phyloP scores from a whole-genome alignment of 2,797 vertebrate genomes.

The Argentina silus region DNA sequence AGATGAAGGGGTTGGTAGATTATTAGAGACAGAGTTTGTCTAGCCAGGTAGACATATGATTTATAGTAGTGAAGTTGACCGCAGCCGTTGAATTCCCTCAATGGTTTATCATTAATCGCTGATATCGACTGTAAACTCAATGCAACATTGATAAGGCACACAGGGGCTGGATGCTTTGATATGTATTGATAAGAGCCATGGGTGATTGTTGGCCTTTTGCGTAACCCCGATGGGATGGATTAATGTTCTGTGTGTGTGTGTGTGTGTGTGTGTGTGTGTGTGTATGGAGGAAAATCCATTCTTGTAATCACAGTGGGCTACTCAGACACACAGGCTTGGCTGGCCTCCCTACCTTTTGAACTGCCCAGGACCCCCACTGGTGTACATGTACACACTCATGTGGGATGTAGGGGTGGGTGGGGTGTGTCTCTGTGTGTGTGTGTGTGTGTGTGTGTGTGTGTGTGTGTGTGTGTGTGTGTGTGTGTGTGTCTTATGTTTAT shows the following conservation, averaged over 20 bases:
- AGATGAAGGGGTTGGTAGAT: no score
- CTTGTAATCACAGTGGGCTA: conserved; percentile 3
- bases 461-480: not conserved
- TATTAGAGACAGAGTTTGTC: not conserved
- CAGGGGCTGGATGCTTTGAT: conserved; percentile 9
- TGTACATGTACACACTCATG: not conserved
- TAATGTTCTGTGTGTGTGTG: not conserved
- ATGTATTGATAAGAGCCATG: conserved; percentile 8
- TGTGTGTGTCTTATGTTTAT: not conserved
- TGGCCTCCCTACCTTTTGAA: not conserved
- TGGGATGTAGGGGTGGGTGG: not conserved
- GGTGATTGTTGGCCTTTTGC: not conserved
- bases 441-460: not conserved
- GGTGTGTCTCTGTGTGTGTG: not conserved
- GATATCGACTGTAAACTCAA: not conserved
- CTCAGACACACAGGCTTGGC: not conserved
- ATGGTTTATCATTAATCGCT: not conserved
- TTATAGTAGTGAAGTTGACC: not conserved
- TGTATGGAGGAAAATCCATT: not conserved
- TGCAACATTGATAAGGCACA: not conserved
- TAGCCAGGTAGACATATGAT: not conserved
- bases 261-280: not conserved
- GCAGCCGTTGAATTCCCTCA: not conserved
- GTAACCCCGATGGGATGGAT: not conserved
- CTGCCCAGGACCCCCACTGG: conserved; percentile 1